Evolutionary conservation across 2,888 invertebrate species (phyloP), one percentile per base, ranked within the genome.

Genomic region (Iphiclides podalirius): DNA sequence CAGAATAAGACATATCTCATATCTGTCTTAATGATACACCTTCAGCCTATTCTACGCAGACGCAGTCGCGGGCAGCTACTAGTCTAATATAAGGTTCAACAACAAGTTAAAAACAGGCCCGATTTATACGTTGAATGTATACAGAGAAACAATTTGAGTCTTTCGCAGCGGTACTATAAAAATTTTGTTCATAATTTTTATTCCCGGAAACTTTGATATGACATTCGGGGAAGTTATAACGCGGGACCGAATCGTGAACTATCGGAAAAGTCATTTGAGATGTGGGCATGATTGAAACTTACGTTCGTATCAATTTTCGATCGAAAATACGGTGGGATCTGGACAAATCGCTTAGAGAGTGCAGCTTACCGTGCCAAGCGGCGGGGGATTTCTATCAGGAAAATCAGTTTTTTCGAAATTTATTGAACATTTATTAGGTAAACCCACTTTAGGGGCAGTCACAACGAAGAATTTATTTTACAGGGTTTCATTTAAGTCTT

Each of bases 231-330:
- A 47, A 47, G 17, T 41, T 42, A 28, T 41, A 41, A 16, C 9
- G 28, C 34, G 26, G 47, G 46, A 50, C 52, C 31, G 31, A 31
- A 31, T 55, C 44, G 47, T 43, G 48, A 52, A 64, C 56, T 53
- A 59, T 63, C 49, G 61, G 63, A 59, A 64, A 62, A 64, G 57
- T 61, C 58, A 60, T 64, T 61, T 59, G 49, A 52, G 52, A 58
- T 53, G 55, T 44, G 56, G 54, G 52, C 41, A 51, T 52, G 52
- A 49, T 49, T 49, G 49, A 39, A 43, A 43, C 49, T 38, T 34
- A 49, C 34, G 34, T 49, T 49, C 43, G 34, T 43, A 49, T 49
- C 49, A 48, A 42, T 42, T 42, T 31, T 41, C 36, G 28, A 42
- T 47, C 42, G 42, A 37, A 37, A 31, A 26, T 26, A 26, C 8